Evolutionary conservation across 2,797 vertebrate species (phyloP).

Genomic region (Sylvia borin): DNA sequence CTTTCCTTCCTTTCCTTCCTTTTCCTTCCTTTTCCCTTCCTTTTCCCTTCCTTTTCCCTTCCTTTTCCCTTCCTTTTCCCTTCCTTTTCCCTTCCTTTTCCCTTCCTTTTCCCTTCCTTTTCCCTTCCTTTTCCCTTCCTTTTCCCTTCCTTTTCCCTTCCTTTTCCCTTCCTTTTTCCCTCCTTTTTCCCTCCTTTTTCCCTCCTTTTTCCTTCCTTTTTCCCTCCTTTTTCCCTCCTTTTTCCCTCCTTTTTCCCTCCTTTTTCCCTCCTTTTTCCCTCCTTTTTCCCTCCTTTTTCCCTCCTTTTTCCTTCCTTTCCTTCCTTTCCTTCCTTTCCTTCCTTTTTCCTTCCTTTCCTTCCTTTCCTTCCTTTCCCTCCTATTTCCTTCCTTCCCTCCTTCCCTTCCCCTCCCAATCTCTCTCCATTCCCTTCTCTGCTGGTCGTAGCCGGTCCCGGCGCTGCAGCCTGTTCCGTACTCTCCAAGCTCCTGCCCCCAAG

Average conservation of each 20-base stretch:
- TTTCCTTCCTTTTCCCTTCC: not conserved
- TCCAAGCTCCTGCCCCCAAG: slow-evolving; percentile 97
- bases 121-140: not conserved
- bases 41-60: too few relatives aligned
- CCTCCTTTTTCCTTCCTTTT: not conserved
- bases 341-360: too few relatives aligned
- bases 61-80: too few relatives aligned
- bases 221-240: too few relatives aligned
- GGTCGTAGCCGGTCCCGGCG: slow-evolving; percentile 88
- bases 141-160: not conserved
- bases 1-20: too few relatives aligned
- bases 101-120: not conserved
- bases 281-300: too few relatives aligned
- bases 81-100: too few relatives aligned
- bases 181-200: slow-evolving; percentile 62
- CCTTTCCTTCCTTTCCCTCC: not conserved
- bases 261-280: too few relatives aligned
- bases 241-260: too few relatives aligned
- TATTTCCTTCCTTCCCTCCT: not conserved
- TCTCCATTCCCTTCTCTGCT: slow-evolving; percentile 37
- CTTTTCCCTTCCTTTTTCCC: too few relatives aligned
- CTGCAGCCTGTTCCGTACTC: slow-evolving; percentile 96
- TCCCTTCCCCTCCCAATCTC: not conserved
- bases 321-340: not conserved
- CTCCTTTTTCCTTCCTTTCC: not conserved